Evolutionary conservation across 2,888 invertebrate genomes (phyloP).

Genomic region (Acrobasis consociella): DNA sequence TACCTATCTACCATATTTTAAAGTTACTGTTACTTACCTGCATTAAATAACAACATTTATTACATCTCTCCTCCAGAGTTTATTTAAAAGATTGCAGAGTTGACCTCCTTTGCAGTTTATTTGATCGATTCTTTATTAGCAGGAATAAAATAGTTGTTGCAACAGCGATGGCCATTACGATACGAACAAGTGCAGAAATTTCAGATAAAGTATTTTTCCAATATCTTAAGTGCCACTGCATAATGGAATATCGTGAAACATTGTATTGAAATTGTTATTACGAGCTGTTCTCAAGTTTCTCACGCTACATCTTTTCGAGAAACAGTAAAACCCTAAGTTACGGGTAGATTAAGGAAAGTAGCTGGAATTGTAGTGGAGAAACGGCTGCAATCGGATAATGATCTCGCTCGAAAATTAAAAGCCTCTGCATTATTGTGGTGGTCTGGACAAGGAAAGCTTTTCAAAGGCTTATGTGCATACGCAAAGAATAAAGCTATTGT

Average conservation of each 20-base stretch:
- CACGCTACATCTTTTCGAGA: conserved; percentile 5
- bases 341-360: conserved; percentile 15
- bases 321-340: conserved; percentile 18
- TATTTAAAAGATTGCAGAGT: conserved; percentile 1
- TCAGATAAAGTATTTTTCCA: conserved; percentile 21
- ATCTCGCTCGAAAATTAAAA: conserved; percentile 1
- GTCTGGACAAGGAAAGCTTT: not conserved
- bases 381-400: not conserved
- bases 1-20: too few relatives aligned
- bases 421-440: not conserved
- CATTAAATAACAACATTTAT: too few relatives aligned
- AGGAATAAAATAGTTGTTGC: conserved; percentile 5
- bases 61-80: not conserved
- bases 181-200: conserved; percentile 17
- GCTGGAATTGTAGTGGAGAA: conserved; percentile 3
- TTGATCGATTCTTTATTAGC: conserved; percentile 3
- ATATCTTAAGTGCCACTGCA: conserved; percentile 22
- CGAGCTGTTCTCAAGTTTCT: conserved; percentile 18
- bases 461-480: not conserved
- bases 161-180: conserved; percentile 1
- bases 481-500: too few relatives aligned
- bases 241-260: conserved; percentile 22
- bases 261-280: conserved; percentile 22
- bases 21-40: too few relatives aligned
- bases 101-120: not conserved